Percentiles rank a stretch among this genome's conserved stretches.
Evolutionary conservation across 2,888 invertebrate genomes (phyloP).

Genomic region (Lucinisca nassula): DNA sequence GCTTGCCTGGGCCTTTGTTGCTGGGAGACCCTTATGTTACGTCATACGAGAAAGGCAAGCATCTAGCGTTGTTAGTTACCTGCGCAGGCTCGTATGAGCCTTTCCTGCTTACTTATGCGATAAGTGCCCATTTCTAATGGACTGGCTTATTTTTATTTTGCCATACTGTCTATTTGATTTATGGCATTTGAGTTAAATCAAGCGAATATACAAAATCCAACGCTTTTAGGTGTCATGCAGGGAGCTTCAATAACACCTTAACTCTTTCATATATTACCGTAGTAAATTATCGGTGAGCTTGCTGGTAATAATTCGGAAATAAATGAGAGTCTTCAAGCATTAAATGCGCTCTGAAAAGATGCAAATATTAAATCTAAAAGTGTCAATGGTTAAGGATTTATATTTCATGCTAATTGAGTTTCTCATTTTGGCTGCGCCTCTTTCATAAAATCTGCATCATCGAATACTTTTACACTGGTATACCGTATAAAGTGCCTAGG

Average conservation of each 20-base stretch:
- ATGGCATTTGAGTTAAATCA: background rate
- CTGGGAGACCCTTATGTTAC: background rate
- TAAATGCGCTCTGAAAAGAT: background rate
- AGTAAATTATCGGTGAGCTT: conserved; percentile 2
- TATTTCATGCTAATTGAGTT: background rate
- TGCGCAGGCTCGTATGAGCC: background rate
- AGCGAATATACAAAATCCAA: background rate
- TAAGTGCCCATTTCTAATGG: background rate
- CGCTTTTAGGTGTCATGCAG: background rate
- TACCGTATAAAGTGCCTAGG: no score
- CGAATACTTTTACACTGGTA: no score
- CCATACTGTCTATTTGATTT: conserved; percentile 4
- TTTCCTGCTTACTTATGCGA: background rate
- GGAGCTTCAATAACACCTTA: background rate
- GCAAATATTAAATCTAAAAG: background rate
- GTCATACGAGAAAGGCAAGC: background rate
- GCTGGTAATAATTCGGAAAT: background rate
- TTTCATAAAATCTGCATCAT: no score
- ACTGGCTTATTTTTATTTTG: background rate
- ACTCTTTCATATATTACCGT: background rate
- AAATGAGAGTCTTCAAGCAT: background rate
- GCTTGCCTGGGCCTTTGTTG: no score
- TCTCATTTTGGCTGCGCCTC: background rate
- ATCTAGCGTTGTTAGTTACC: background rate
- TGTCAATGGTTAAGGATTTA: background rate